phyloP scores from a whole-genome alignment of 2,888 invertebrate genomes.

The Theodoxus fluviatilis region DNA sequence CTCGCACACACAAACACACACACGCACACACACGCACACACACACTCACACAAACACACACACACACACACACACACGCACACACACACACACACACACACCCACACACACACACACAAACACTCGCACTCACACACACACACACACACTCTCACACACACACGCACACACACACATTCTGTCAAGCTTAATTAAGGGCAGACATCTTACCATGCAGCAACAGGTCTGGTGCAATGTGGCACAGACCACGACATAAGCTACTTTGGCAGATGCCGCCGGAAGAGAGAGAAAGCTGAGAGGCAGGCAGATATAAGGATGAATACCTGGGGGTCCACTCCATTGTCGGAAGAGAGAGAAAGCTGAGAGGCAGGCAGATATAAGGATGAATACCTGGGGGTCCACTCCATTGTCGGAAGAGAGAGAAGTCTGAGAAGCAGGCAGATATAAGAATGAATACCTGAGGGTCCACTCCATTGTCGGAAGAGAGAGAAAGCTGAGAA shows the following conservation, averaged over 20 bases:
- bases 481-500: neutral
- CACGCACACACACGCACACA: neutral
- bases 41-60: slow-evolving; percentile 23
- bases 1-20: neutral
- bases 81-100: neutral
- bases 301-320: neutral
- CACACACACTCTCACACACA: no score
- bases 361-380: neutral
- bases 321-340: neutral
- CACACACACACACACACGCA: slow-evolving; percentile 3
- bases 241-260: neutral
- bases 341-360: neutral
- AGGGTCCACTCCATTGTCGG: neutral
- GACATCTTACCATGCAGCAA: neutral
- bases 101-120: neutral
- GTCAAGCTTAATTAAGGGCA: neutral
- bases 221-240: neutral
- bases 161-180: slow-evolving; percentile 13
- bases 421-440: neutral
- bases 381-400: slow-evolving; percentile 74
- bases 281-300: neutral
- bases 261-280: no score
- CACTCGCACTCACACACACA: neutral
- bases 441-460: neutral
- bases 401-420: slow-evolving; percentile 79